These are phyloP conservation scores for Sphaeramia orbicularis DNA, from an alignment of 2,797 vertebrate species.

Conservation along the genomic window DNA sequence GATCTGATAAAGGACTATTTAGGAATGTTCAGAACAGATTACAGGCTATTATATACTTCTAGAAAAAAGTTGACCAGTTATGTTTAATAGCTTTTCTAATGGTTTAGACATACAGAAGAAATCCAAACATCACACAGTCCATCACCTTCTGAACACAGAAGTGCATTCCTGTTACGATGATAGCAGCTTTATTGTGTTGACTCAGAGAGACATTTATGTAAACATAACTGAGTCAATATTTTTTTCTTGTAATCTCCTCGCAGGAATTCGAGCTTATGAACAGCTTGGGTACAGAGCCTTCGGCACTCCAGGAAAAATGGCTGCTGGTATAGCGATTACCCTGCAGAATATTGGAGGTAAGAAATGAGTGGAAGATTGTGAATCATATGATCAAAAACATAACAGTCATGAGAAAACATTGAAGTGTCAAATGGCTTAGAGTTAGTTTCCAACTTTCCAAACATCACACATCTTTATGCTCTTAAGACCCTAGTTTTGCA, in stretches of 20 bases:
- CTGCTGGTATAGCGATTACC: conserved; percentile 93
- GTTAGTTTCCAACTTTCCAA: background rate
- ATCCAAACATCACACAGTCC: background rate
- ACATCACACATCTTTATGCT: conserved; percentile 1
- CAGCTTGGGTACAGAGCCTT: conserved; percentile 94
- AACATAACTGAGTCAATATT: conserved; percentile 11
- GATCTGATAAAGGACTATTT: background rate
- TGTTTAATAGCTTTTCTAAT: conserved; percentile 8
- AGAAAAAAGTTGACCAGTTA: no score
- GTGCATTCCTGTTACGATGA: background rate
- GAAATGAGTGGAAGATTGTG: conserved; percentile 20
- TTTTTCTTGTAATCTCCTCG: conserved; percentile 47
- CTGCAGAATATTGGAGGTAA: conserved; percentile 97
- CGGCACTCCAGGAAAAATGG: conserved; percentile 94
- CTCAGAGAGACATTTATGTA: conserved; percentile 5
- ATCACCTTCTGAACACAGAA: background rate
- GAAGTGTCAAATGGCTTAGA: conserved; percentile 7
- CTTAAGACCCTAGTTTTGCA: conserved; percentile 3
- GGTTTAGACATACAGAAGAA: background rate
- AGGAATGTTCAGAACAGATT: background rate
- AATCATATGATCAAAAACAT: conserved; percentile 11
- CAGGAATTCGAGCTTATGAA: conserved; percentile 96
- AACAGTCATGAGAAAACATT: conserved; percentile 22
- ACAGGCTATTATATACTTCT: background rate
- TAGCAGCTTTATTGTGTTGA: conserved; percentile 1